Evolutionary conservation across 2,888 invertebrate species (phyloP), one percentile per base, ranked within the genome.

Genomic region (Sinotaia quadrata): DNA sequence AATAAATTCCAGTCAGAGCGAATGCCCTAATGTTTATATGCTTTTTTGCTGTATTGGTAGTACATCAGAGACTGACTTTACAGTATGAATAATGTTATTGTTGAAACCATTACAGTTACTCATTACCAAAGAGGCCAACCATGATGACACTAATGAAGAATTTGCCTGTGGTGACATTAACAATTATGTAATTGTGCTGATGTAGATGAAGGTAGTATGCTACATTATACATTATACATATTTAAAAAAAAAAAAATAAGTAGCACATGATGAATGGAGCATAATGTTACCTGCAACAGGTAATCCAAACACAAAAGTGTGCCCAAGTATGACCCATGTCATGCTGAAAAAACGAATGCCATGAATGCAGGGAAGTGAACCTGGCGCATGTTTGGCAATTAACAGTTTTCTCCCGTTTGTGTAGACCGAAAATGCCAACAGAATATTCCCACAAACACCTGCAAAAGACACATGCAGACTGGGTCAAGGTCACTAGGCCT

Each of bases 351-450:
- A 91, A 75, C 93, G 90, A 44, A 94, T 89, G 12, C 94, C 92
- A 76, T 94, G 92, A 72, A 94, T 91, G 81, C 93, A 92, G 52
- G 91, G 90, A 76, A 94, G 67, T 18, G 69, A 73, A 12, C 77
- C 79, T 4, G 71, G 60, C 10, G 74, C 51, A 21, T 78, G 75
- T 10, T 66, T 68, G 7, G 78, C 74, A 56, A 70, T 72, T 58
- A 81, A 69, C 3, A 82, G 52, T 59, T 78, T 78, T 15, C 56
- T 59, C 24, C 73, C 78, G 73, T 81, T 82, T 5, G 78, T 76
- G 68, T 78, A 75, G 51, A 79, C 49, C 18, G 82, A 82, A 65
- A 82, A 82, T 8, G 79, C 71, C 52, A 77, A 67, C 54, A 81
- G 67, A n/a, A 76, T 31, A 37, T 66, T 72, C 2, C 69, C 70